phyloP scores from a whole-genome alignment of 2,113 vertebrate species.

The Sitta europaea region DNA sequence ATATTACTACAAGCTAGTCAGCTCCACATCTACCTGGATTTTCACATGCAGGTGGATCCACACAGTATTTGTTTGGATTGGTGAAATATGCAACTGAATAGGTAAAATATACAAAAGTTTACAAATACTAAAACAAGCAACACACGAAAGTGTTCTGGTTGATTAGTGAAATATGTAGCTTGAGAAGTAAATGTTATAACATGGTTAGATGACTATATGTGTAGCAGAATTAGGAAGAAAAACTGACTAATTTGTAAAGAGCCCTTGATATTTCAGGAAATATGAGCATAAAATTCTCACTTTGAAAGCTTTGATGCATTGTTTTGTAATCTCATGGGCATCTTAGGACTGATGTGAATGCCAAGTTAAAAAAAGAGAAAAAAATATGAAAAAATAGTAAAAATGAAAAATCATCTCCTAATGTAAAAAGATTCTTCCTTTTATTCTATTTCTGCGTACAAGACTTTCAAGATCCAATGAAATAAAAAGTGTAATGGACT shows the following conservation, averaged over 20 bases:
- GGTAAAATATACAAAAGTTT: neutral
- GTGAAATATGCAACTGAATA: neutral
- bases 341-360: neutral
- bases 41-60: neutral
- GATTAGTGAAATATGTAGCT: conserved; percentile 49
- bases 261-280: conserved; percentile 8
- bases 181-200: conserved; percentile 26
- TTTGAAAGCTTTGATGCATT: neutral
- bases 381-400: neutral
- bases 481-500: neutral
- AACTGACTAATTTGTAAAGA: neutral
- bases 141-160: neutral
- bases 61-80: neutral
- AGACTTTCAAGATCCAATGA: neutral
- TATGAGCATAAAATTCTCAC: neutral
- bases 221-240: neutral
- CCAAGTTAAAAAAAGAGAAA: neutral
- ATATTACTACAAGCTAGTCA: neutral
- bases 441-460: neutral
- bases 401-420: neutral
- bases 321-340: neutral
- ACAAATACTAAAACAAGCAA: conserved; percentile 15
- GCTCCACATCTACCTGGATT: neutral
- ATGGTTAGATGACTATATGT: neutral
- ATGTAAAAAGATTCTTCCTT: neutral